phyloP scores from a whole-genome alignment of 1,140 invertebrate species.

The Oscheius sp. region DNA sequence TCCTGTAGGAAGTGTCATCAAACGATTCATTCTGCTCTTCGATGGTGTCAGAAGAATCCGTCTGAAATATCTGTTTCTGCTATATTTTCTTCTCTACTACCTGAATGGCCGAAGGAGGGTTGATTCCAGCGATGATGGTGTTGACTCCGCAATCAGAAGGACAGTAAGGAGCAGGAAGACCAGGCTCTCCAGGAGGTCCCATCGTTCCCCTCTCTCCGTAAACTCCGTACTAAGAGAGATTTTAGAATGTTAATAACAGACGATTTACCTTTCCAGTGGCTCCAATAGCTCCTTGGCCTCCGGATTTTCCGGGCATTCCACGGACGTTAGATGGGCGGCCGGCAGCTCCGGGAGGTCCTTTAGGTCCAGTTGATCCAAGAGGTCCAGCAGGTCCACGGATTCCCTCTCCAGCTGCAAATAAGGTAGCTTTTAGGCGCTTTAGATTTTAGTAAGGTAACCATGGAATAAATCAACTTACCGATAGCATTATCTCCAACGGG shows the following conservation, averaged over 20 bases:
- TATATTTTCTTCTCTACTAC: constrained; percentile 4
- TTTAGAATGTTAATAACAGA: not conserved
- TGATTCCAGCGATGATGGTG: constrained; percentile 31
- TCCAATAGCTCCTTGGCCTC: constrained; percentile 34
- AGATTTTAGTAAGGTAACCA: no score
- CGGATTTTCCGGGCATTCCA: constrained; percentile 32
- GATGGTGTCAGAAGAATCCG: not conserved
- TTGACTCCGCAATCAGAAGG: constrained; percentile 43
- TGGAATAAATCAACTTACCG: no score
- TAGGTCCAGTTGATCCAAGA: constrained; percentile 30
- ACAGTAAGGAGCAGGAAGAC: constrained; percentile 37
- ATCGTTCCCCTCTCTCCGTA: constrained; percentile 29
- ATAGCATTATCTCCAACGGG: constrained; percentile 34
- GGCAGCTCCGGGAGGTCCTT: constrained; percentile 37
- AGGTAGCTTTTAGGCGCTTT: no score
- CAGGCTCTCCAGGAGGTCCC: constrained; percentile 43
- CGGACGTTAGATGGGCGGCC: constrained; percentile 31
- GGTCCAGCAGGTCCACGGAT: constrained; percentile 32
- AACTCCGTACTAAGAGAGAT: constrained; percentile 18
- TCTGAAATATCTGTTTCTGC: not conserved
- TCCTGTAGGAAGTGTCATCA: constrained; percentile 27
- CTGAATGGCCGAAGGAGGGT: not conserved
- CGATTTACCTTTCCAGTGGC: constrained; percentile 32
- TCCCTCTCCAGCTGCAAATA: constrained; percentile 36
- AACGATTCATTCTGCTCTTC: constrained; percentile 6